Conservation (phyloP, 2,797 vertebrate species). For the Oreochromis grahami region DNA sequence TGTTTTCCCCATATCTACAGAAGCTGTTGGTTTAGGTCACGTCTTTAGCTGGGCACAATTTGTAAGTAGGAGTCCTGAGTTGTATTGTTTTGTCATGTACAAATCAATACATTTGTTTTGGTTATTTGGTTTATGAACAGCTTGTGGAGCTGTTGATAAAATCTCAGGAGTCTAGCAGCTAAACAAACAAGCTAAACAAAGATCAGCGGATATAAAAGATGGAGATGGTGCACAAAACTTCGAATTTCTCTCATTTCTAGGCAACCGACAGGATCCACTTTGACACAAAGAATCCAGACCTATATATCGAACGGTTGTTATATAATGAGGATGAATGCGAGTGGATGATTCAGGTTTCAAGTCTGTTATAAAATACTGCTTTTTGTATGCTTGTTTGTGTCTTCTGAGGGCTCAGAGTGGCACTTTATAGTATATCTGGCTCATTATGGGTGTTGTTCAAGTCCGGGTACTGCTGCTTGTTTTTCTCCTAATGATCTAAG, state of each 20-base stretch:
- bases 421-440: background rate
- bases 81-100: background rate
- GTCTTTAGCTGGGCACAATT: background rate
- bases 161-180: background rate
- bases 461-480: background rate
- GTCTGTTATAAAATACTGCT: constrained; percentile 5
- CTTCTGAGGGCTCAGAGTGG: background rate
- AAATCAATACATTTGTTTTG: background rate
- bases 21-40: background rate
- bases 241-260: background rate
- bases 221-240: background rate
- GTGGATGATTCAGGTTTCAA: constrained; percentile 31
- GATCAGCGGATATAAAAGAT: background rate
- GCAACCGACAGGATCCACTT: background rate
- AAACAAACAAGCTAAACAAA: background rate
- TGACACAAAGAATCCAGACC: background rate
- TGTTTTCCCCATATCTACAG: background rate
- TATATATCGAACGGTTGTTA: constrained; percentile 5
- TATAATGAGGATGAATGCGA: constrained; percentile 24
- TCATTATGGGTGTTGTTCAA: background rate
- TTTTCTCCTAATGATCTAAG: background rate
- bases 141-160: background rate
- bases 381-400: background rate
- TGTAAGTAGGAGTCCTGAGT: background rate
- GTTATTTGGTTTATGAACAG: background rate